A percentile compares a stretch with the other conserved stretches of the same genome.
phyloP scores from a whole-genome alignment of 1,140 invertebrate genomes.

The Microvelia longipes region DNA sequence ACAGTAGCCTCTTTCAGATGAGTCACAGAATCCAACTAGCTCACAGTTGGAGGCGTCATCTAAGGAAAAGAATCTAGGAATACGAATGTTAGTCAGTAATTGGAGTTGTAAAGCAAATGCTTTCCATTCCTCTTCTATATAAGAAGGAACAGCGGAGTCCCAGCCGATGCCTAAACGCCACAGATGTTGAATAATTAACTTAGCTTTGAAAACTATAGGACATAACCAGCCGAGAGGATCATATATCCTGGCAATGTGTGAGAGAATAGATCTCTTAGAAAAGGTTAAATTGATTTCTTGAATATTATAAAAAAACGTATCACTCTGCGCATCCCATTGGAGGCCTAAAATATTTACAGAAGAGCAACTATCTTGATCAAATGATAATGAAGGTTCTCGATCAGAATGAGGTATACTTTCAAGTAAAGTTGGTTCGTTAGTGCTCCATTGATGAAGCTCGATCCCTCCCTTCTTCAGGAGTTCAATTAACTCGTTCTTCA shows the following conservation, averaged over 20 bases:
- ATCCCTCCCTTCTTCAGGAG: conserved; percentile 16
- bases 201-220: conserved; percentile 23
- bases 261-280: conserved; percentile 26
- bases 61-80: conserved; percentile 4
- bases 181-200: conserved; percentile 20
- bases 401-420: background rate
- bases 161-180: conserved; percentile 20
- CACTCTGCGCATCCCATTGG: conserved; percentile 13
- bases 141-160: conserved; percentile 16
- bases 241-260: conserved; percentile 17
- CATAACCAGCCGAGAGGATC: conserved; percentile 25
- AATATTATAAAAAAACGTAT: conserved; percentile 9
- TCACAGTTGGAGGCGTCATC: conserved; percentile 8
- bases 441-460: conserved; percentile 14
- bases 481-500: conserved; percentile 12
- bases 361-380: background rate
- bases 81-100: background rate
- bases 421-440: background rate
- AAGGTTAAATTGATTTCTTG: conserved; percentile 1
- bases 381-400: too few relatives aligned
- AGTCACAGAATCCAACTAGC: conserved; percentile 27
- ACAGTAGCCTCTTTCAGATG: conserved; percentile 22
- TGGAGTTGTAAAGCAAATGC: background rate
- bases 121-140: conserved; percentile 20
- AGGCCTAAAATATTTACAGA: conserved; percentile 14